Evolutionary conservation across 2,797 vertebrate species (phyloP), one percentile per base, ranked within the genome.

Genomic region (Halcyon smyrnensis): DNA sequence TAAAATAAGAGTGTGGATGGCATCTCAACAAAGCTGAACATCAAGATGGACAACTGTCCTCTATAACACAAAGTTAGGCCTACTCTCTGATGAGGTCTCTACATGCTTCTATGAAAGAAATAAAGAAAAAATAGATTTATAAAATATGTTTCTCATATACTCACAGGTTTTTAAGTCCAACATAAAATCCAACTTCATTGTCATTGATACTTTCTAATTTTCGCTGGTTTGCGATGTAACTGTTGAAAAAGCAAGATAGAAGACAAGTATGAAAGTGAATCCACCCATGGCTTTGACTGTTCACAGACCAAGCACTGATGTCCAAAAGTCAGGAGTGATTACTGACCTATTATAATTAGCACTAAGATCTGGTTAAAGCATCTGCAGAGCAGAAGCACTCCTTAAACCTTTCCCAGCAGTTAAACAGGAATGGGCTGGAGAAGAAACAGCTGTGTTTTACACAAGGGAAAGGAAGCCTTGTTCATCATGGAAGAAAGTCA

Each of bases 131-230:
- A 28, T 8, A 69, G 43, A 18, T 50, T 78, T 27, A 78, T 15
- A 93, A 54, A 94, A 88, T 10, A 91, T 60, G n/a, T 32, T 88
- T 62, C 20, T 15, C 25, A 79, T 86, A 93, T 93, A 99, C 99
- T 99, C 96, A 99, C 99, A 99, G 97, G 97, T 99, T 99, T 98
- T 98, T 99, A 97, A 99, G 99, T 97, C 99, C 99, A 97, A 98
- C 98, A 91, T 99, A 99, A 96, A 97, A 97, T 97, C 98, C 97
- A 96, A 99, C 98, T 84, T 99, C 99, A 95, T 98, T 98, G 96
- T 99, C 99, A 34, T 98, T 99, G 98, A 99, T 99, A 95, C 99
- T 98, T 94, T 99, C 99, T 95, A 99, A 98, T 87, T 98, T 98
- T 94, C 96, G 98, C 98, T 99, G 99, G 97, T 99, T 99, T 93